Evolutionary conservation across 2,888 invertebrate genomes (phyloP).

Genomic region (Polydrusus pterygomalis): DNA sequence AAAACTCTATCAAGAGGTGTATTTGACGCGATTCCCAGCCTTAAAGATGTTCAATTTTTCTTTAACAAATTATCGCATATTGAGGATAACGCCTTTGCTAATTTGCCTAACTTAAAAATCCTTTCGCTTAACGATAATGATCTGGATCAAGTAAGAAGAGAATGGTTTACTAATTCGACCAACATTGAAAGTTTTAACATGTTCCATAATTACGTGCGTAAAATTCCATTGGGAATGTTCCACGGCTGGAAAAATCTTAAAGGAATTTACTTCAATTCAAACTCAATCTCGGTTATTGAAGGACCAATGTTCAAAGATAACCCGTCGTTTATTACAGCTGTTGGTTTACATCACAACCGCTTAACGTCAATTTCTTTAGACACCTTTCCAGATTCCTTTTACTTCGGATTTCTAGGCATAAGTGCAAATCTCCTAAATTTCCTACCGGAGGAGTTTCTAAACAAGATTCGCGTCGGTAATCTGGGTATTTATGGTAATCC

Average conservation of each 20-base stretch:
- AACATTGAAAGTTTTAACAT: not conserved
- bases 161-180: conserved; percentile 6
- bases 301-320: not conserved
- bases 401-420: not conserved
- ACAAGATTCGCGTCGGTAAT: not conserved
- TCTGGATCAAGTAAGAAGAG: not conserved
- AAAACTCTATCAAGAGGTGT: too few relatives aligned
- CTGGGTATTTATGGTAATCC: too few relatives aligned
- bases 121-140: not conserved
- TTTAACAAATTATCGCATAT: too few relatives aligned
- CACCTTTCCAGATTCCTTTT: not conserved
- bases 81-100: too few relatives aligned
- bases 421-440: not conserved
- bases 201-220: not conserved
- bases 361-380: too few relatives aligned
- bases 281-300: too few relatives aligned
- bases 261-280: too few relatives aligned
- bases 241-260: too few relatives aligned
- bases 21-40: too few relatives aligned
- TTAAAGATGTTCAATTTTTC: too few relatives aligned
- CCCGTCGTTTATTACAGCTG: not conserved
- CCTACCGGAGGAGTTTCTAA: not conserved
- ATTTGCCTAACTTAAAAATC: not conserved
- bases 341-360: conserved; percentile 1
- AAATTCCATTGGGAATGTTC: not conserved